Percentiles rank a stretch among this genome's conserved stretches.
Evolutionary conservation across 2,888 invertebrate species (phyloP).

Genomic region (Petrolisthes manimaculis): DNA sequence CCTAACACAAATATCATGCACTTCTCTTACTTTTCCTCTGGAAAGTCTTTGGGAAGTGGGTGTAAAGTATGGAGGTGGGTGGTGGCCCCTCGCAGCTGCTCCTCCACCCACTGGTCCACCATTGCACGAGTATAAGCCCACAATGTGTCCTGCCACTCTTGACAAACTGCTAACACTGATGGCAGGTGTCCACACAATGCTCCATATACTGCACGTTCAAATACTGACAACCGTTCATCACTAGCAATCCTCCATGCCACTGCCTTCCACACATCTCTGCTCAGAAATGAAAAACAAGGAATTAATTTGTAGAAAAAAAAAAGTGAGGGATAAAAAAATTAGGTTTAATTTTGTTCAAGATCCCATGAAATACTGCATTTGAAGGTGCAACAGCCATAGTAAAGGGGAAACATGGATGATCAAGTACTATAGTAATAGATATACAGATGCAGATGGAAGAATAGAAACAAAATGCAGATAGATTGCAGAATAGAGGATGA

Average conservation of each 20-base stretch:
- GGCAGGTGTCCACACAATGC: conserved; percentile 86
- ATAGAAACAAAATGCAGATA: too few relatives aligned
- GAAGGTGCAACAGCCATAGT: too few relatives aligned
- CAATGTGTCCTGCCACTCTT: conserved; percentile 89
- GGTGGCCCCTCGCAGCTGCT: conserved; percentile 77
- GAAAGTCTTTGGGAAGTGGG: conserved; percentile 60
- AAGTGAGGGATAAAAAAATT: too few relatives aligned
- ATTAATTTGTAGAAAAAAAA: too few relatives aligned
- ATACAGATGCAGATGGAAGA: too few relatives aligned
- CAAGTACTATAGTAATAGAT: too few relatives aligned
- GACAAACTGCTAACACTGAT: conserved; percentile 78
- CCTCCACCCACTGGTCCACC: conserved; percentile 88
- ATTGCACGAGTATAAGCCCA: conserved; percentile 80
- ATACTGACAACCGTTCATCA: conserved; percentile 68
- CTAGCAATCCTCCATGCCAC: conserved; percentile 74
- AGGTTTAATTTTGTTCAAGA: too few relatives aligned
- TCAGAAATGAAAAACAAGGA: neutral
- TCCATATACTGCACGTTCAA: conserved; percentile 79
- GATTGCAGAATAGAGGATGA: too few relatives aligned
- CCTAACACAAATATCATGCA: conserved; percentile 75
- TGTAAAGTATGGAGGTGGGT: conserved; percentile 53
- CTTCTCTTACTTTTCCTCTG: conserved; percentile 67
- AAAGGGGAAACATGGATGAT: too few relatives aligned
- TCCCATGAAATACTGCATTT: too few relatives aligned
- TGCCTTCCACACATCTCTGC: conserved; percentile 74